Base-by-base conservation (phyloP, 2,888 invertebrate species). In the Lypha dubia region DNA sequence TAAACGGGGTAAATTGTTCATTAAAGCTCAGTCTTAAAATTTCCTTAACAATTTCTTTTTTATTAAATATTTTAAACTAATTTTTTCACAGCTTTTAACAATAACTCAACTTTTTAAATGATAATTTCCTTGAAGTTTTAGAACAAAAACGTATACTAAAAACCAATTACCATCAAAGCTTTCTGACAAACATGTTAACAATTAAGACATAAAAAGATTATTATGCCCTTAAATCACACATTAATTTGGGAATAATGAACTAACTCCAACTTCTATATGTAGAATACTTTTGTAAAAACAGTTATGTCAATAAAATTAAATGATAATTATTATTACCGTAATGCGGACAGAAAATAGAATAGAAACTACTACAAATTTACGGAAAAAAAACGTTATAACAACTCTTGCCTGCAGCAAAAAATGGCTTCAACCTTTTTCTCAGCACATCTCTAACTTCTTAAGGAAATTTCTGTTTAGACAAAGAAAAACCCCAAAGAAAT, bases 291-390 rank as follows among this genome's bases (percentile, higher is more conserved):
- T 35, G 67, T 58, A 67, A 76, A n/a, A 53, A 44, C 44, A 51
- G 46, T 67, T 76, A 46, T 60, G 62, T 51, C 73, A 73, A 76
- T 81, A 68, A 81, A 81, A 77, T 80, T 68, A 84, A 85, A 86
- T 79, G 79, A 75, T 86, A 86, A 87, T 86, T 87, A 71, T 67
- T 83, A 77, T 76, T 68, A 80, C 83, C 76, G 71, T 67, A 67
- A 71, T 73, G 44, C 62, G 28, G 35, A 41, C 11, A 49, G 35
- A 41, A 7, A 49, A 63, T 41, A 77, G 28, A 84, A 71, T 17
- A 49, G 13, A 58, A 81, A 79, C 79, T 83, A 73, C 60, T 35
- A 46, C 24, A 73, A 51, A 51, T n/a, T n/a, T n/a, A n/a, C n/a
- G n/a, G n/a, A 53, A 38, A 38, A 32, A 63, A 22, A 67, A 70